Evolutionary conservation across 2,888 invertebrate species (phyloP).

Genomic region (Hirtodrosophila cameraria): DNA sequence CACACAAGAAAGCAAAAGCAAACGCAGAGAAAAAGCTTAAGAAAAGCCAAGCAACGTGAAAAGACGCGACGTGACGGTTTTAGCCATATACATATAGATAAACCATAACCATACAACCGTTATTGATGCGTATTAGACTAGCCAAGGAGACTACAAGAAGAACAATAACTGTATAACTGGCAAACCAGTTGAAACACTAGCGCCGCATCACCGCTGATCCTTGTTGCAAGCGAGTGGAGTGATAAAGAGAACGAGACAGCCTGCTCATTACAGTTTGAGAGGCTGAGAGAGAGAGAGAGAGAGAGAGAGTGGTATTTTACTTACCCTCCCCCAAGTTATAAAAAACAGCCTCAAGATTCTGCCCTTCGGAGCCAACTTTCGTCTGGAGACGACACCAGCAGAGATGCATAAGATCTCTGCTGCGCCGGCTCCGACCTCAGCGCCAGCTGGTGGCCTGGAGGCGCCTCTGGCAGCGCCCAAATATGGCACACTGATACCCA

Average conservation of each 20-base stretch:
- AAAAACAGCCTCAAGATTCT: conserved; percentile 80
- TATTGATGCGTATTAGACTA: conserved; percentile 28
- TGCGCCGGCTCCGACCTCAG: conserved; percentile 81
- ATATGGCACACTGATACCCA: conserved; percentile 94
- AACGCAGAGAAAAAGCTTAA: conserved; percentile 22
- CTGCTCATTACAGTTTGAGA: not conserved
- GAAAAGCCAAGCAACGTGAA: conserved; percentile 15
- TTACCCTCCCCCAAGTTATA: conserved; percentile 34
- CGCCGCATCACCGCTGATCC: conserved; percentile 7
- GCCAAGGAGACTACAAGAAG: not conserved
- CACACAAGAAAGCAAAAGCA: conserved; percentile 5
- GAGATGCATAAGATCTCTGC: conserved; percentile 82
- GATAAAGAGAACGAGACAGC: not conserved
- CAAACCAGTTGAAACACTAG: not conserved
- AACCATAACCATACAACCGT: not conserved
- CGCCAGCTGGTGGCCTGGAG: conserved; percentile 80
- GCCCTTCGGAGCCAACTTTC: conserved; percentile 81
- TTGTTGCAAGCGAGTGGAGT: not conserved
- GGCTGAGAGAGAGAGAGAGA: conserved; percentile 2
- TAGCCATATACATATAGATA: conserved; percentile 3
- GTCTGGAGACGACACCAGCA: conserved; percentile 80
- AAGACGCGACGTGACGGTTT: conserved; percentile 21
- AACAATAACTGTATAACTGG: not conserved
- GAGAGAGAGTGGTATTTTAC: conserved; percentile 8
- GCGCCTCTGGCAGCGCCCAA: conserved; percentile 85